These are phyloP conservation scores for Oscheius onirici DNA, from an alignment of 2,888 invertebrate genomes.

Conservation along the genomic window DNA sequence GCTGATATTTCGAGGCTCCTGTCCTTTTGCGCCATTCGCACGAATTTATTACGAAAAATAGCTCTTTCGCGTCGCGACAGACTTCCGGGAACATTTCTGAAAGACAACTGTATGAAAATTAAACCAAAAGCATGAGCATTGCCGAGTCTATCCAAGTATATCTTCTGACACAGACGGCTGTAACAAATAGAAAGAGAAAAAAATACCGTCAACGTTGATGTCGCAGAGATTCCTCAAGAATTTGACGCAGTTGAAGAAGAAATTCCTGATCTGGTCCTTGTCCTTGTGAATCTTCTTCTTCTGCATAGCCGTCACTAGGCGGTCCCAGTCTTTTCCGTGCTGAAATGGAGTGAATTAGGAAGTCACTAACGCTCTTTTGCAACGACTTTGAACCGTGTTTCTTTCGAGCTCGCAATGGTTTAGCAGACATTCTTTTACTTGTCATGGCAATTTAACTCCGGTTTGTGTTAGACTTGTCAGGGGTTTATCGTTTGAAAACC, in stretches of 20 bases:
- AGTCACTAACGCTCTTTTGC: too few species aligned
- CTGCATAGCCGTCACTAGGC: slow-evolving; percentile 46
- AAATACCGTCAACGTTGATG: slow-evolving; percentile 30
- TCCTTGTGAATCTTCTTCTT: slow-evolving; percentile 57
- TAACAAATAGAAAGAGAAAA: too few species aligned
- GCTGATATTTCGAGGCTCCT: slow-evolving; percentile 40
- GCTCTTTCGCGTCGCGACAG: slow-evolving; percentile 57
- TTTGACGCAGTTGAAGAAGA: slow-evolving; percentile 62
- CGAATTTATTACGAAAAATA: slow-evolving; percentile 63
- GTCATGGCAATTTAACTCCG: too few species aligned
- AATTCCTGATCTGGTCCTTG: slow-evolving; percentile 60
- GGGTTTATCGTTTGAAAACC: too few species aligned
- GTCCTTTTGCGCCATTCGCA: slow-evolving; percentile 63
- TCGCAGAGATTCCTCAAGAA: slow-evolving; percentile 39
- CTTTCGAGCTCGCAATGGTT: too few species aligned
- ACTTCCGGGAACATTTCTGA: slow-evolving; percentile 37
- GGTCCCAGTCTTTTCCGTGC: slow-evolving; percentile 67
- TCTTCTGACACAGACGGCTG: too few species aligned
- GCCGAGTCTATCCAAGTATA: too few species aligned
- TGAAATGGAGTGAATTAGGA: slow-evolving; percentile 29
- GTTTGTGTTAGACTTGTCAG: too few species aligned
- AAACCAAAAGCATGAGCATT: too few species aligned
- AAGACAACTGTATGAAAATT: too few species aligned
- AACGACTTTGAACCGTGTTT: too few species aligned
- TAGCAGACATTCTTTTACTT: too few species aligned